These are phyloP conservation scores for Drosophila prostipennis DNA, from an alignment of 2,888 invertebrate genomes.

Conservation along the genomic window DNA sequence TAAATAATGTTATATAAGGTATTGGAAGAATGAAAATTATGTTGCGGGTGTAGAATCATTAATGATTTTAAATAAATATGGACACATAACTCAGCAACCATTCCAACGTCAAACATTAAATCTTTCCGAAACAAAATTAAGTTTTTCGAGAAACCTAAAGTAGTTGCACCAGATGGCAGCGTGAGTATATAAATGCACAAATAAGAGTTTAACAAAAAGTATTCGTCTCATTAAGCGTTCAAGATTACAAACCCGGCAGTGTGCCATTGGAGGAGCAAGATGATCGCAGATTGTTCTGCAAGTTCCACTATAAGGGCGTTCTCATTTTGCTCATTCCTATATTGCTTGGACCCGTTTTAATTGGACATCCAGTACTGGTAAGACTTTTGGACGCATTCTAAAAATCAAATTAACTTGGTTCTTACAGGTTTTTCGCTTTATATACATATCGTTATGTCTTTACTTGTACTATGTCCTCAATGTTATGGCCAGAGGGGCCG, in stretches of 20 bases:
- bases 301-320: slow-evolving; percentile 62
- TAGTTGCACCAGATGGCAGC: slow-evolving; percentile 9
- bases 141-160: not conserved
- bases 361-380: slow-evolving; percentile 35
- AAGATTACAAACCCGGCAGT: slow-evolving; percentile 57
- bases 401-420: not conserved
- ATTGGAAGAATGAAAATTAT: too few species aligned
- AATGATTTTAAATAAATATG: not conserved
- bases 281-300: slow-evolving; percentile 52
- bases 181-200: not conserved
- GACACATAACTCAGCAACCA: not conserved
- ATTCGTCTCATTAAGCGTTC: not conserved
- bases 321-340: slow-evolving; percentile 53
- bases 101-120: not conserved
- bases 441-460: slow-evolving; percentile 33
- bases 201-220: not conserved
- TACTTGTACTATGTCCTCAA: slow-evolving; percentile 57
- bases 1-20: not conserved
- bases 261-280: slow-evolving; percentile 49
- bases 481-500: slow-evolving; percentile 49
- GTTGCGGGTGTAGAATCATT: too few species aligned
- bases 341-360: slow-evolving; percentile 39
- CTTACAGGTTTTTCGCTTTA: slow-evolving; percentile 48
- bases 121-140: not conserved
- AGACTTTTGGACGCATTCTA: not conserved